Base-by-base conservation (phyloP, 2,888 invertebrate species). In the Dasypogon diadema region DNA sequence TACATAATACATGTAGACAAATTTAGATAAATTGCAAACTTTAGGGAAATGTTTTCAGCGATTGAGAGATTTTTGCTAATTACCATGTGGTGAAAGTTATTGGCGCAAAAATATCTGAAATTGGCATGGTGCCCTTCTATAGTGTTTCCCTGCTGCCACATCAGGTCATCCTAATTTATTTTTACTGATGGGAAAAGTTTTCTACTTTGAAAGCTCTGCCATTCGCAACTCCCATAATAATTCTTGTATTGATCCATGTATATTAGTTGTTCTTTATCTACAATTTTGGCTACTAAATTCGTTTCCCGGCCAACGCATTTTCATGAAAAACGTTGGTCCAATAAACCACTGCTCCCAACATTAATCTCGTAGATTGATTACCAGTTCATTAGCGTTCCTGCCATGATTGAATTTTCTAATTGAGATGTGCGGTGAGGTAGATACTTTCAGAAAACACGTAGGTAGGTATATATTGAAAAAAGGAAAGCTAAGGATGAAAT, bases 21-120 rank as follows among this genome's bases (percentile, higher is more conserved):
- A 60, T 60, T 21, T 4, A 37, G 60, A 30, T 34, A n/a, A 58
- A 42, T 12, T 42, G 2, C 12, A 58, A 58, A 58, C 58, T 30
- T 30, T 58, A 30, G 30, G 30, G 8, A 30, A 30, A 30, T 58
- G 37, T 37, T 42, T 2, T 34, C 34, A 37, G 34, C 37, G 34
- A 37, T 37, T 60, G 10, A 60, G 60, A 21, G 18, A 34, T 60
- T 60, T 58, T 60, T 60, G 16, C 60, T 60, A 60, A 60, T 60
- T 60, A 60, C 37, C 42, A 42, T 42, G 42, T n/a, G n/a, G 12
- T 12, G 10, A 12, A 42, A 42, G n/a, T 6, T 6, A 12, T 12
- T 42, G 12, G 8, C 6, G n/a, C 42, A 42, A 6, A 42, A 42
- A 42, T 12, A 12, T 42, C 2, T 42, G 8, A 12, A 42, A 42